A percentile compares a stretch with the other conserved stretches of the same genome.
phyloP scores from a whole-genome alignment of 2,797 vertebrate genomes.

The Molossus molossus region DNA sequence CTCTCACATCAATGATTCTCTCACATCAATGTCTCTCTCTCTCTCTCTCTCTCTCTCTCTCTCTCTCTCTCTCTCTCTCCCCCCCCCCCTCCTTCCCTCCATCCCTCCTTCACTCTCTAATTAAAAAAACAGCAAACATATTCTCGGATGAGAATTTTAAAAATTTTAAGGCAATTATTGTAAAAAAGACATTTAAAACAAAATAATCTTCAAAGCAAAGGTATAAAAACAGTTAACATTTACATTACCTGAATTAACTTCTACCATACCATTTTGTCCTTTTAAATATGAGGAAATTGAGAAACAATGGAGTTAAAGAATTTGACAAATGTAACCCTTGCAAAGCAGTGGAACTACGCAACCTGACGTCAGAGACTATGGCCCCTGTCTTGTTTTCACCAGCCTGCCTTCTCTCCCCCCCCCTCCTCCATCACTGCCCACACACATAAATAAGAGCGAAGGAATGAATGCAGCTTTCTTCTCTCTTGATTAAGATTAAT shows the following conservation, averaged over 20 bases:
- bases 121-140: too few relatives aligned
- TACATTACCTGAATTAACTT: not conserved
- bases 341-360: too few relatives aligned
- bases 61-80: too few relatives aligned
- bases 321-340: too few relatives aligned
- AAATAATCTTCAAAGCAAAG: constrained; percentile 11
- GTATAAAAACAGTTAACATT: constrained; percentile 34
- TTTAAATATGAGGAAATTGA: constrained; percentile 8
- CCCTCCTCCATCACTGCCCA: not conserved
- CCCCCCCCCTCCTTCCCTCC: too few relatives aligned
- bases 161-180: not conserved
- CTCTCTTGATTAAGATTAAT: not conserved
- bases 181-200: not conserved
- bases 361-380: not conserved
- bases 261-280: not conserved
- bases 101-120: too few relatives aligned
- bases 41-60: too few relatives aligned
- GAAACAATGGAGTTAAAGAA: not conserved
- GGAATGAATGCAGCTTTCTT: not conserved
- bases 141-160: too few relatives aligned
- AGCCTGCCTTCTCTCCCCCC: not conserved
- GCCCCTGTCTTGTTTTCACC: not conserved
- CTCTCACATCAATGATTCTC: too few relatives aligned
- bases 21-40: too few relatives aligned
- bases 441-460: not conserved